phyloP scores from a whole-genome alignment of 2,113 vertebrate genomes.

The Brachyistius frenatus region DNA sequence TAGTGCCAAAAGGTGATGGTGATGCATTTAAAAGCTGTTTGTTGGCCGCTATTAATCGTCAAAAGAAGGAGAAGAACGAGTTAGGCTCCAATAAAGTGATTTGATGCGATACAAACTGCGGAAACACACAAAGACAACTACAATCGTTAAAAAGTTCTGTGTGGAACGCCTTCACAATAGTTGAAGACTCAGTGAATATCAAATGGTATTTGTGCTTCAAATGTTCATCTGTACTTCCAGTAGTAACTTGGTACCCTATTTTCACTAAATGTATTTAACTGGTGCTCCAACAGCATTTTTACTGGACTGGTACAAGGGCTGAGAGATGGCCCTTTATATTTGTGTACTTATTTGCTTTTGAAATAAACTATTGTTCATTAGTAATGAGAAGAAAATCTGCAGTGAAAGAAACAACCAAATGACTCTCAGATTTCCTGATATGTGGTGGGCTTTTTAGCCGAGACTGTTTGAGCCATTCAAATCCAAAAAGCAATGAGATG shows the following conservation, averaged over 20 bases:
- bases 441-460: conserved; percentile 3
- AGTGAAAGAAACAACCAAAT: conserved; percentile 2
- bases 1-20: no score
- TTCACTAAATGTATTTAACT: not conserved
- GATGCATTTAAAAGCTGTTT: no score
- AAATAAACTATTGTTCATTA: conserved; percentile 8
- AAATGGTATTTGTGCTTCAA: not conserved
- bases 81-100: no score
- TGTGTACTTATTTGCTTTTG: conserved; percentile 6
- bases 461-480: conserved; percentile 21
- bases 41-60: no score
- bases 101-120: no score
- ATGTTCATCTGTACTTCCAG: not conserved
- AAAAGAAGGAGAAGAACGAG: no score
- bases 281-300: not conserved
- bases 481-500: conserved; percentile 25
- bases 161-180: no score
- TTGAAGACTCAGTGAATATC: no score
- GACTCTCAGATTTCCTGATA: conserved; percentile 22
- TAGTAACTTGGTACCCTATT: not conserved
- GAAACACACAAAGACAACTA: no score
- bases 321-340: not conserved
- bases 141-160: no score
- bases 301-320: not conserved
- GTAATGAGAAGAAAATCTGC: not conserved